Evolutionary conservation across 1,140 invertebrate genomes (phyloP).

Genomic region (Drosophila bocqueti): DNA sequence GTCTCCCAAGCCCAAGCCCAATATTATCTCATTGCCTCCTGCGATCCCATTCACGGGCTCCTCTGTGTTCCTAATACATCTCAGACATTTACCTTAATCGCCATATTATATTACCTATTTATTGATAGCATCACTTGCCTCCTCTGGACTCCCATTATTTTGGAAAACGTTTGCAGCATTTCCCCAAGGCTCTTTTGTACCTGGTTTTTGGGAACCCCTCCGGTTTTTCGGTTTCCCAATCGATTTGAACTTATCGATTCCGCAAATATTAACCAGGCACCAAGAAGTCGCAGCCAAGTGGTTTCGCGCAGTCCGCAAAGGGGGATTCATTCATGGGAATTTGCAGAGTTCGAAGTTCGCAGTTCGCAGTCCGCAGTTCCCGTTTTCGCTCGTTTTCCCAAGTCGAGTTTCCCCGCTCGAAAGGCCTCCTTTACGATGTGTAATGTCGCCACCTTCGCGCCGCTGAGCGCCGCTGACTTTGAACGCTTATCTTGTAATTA

Average conservation of each 20-base stretch:
- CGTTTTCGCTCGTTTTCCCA: conserved; percentile 15
- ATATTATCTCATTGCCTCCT: background rate
- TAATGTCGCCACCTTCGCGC: conserved; percentile 47
- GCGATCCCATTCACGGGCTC: background rate
- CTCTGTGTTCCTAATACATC: background rate
- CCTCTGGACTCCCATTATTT: conserved; percentile 9
- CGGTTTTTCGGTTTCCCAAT: conserved; percentile 27
- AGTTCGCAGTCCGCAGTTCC: conserved; percentile 2
- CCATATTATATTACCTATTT: background rate
- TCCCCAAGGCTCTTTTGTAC: background rate
- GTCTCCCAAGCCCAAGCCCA: conserved; percentile 2
- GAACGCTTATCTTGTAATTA: conserved; percentile 77
- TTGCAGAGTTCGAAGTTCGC: background rate
- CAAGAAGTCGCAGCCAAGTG: conserved; percentile 33
- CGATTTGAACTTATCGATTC: conserved; percentile 54
- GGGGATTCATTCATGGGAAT: conserved; percentile 24
- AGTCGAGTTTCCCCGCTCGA: conserved; percentile 2
- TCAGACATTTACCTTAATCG: background rate
- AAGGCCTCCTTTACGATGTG: conserved; percentile 9
- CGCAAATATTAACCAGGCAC: conserved; percentile 53
- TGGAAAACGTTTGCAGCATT: conserved; percentile 1
- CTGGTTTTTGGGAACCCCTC: background rate
- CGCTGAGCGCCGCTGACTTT: conserved; percentile 67
- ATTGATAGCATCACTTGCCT: background rate
- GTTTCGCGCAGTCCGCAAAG: conserved; percentile 1